Percentiles rank a stretch among this genome's conserved stretches.
phyloP scores from a whole-genome alignment of 2,797 vertebrate genomes.

The Muscicapa comitata region DNA sequence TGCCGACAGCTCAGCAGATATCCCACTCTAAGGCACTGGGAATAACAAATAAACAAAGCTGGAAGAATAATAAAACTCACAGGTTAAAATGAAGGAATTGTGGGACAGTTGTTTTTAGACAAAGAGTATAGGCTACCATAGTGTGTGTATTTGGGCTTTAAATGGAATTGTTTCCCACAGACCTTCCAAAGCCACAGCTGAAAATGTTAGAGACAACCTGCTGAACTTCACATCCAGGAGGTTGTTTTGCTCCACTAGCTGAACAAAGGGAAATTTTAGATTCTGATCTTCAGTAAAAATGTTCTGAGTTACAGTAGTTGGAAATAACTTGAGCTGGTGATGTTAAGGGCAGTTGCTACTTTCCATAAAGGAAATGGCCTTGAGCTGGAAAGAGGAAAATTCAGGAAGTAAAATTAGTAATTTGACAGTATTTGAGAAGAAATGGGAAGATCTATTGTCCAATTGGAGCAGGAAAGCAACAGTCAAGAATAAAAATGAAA shows the following conservation, averaged over 20 bases:
- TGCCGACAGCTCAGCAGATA: background rate
- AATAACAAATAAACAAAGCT: background rate
- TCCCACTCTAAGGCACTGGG: background rate
- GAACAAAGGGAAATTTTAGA: background rate
- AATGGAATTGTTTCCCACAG: background rate
- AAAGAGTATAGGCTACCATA: background rate
- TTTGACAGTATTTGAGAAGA: background rate
- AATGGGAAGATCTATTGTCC: background rate
- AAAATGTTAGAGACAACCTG: background rate
- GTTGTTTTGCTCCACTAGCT: background rate
- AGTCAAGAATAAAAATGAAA: background rate
- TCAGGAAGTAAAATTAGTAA: background rate
- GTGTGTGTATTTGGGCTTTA: background rate
- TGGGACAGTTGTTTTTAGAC: background rate
- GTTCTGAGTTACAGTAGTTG: background rate
- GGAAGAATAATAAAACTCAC: background rate
- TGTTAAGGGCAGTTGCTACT: background rate
- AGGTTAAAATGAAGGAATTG: background rate
- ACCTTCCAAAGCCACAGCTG: background rate
- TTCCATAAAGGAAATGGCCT: conserved; percentile 12
- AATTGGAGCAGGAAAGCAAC: background rate
- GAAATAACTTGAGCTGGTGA: background rate
- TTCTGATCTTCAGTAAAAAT: background rate
- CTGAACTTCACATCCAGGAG: background rate
- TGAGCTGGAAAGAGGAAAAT: background rate